Evolutionary conservation across 1,140 invertebrate genomes (phyloP), one percentile per base, ranked within the genome.

Genomic region (Eriocheir sinensis): DNA sequence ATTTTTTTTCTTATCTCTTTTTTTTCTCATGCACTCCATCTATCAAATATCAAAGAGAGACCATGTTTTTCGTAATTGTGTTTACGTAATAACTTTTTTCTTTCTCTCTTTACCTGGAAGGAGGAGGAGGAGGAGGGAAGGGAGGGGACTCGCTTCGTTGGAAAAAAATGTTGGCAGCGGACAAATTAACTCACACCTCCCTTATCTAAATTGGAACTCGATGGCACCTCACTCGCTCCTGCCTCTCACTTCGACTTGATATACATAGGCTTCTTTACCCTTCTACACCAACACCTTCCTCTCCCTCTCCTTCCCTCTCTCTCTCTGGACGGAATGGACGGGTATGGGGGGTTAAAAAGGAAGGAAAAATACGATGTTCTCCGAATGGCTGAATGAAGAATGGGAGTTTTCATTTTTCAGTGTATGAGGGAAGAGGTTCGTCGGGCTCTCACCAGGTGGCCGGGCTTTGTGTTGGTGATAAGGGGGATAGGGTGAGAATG

Each of bases 351-450:
- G n/a, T n/a, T n/a, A 72, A 72, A n/a, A 72, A n/a, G n/a, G 60
- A 72, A 72, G 17, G 60, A 21, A 72, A 72, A 72, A 72, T 72
- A 72, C n/a, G 60, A 72, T 72, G n/a, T 72, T 72, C 60, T n/a
- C 27, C 27, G 60, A 72, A 72, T n/a, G 4, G 12, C 60, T 72
- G 60, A 72, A 72, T 72, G 60, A 72, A n/a, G 27, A 72, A 72
- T 72, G 60, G 60, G n/a, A 72, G 60, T 72, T 72, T 72, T 72
- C 60, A 72, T 72, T 72, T 72, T 72, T n/a, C 60, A 72, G 60
- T 72, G 21, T 72, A n/a, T 72, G 27, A 72, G 60, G 60, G 60
- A 72, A 72, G 60, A 72, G 60, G 60, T 21, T 72, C 60, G 60
- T 6, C 60, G 60, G 27, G 27, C 60, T 3, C 27, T n/a, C 60